Conservation (phyloP, 2,113 vertebrate genomes). For the Phodopus roborovskii region DNA sequence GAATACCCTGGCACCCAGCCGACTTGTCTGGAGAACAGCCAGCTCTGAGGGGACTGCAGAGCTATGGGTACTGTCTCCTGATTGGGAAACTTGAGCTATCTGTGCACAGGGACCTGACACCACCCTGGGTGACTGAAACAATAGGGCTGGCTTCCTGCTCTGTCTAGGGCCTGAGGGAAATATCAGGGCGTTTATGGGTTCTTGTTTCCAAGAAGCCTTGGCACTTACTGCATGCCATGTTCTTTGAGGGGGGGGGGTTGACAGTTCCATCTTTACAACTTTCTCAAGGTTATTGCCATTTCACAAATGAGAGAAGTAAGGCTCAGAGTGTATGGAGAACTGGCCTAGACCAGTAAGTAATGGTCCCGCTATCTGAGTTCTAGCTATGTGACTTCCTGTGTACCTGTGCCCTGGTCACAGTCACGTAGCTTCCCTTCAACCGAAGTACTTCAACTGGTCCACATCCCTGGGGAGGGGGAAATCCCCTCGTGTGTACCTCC, state of each 20-base stretch:
- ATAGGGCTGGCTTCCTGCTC: neutral
- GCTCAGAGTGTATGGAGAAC: neutral
- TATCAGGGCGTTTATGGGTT: neutral
- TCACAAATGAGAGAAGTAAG: neutral
- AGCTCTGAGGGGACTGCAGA: neutral
- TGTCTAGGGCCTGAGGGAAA: neutral
- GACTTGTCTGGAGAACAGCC: neutral
- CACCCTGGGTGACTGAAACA: neutral
- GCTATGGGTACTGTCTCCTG: neutral
- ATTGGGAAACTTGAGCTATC: neutral
- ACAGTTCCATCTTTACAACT: neutral
- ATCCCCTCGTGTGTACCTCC: rapidly evolving
- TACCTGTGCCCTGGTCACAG: neutral
- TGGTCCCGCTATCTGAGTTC: neutral
- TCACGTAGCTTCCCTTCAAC: neutral
- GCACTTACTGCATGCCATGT: rapidly evolving
- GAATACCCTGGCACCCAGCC: conserved; percentile 33
- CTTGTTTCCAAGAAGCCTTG: neutral
- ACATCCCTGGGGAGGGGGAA: no score
- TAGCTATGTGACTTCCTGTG: neutral
- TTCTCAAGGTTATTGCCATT: neutral
- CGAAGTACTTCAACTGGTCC: neutral
- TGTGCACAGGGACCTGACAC: neutral
- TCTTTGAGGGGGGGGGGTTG: neutral
- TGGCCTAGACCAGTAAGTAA: neutral